Conservation (phyloP, 2,797 vertebrate genomes). For the Oryzias dopingdopingensis region DNA sequence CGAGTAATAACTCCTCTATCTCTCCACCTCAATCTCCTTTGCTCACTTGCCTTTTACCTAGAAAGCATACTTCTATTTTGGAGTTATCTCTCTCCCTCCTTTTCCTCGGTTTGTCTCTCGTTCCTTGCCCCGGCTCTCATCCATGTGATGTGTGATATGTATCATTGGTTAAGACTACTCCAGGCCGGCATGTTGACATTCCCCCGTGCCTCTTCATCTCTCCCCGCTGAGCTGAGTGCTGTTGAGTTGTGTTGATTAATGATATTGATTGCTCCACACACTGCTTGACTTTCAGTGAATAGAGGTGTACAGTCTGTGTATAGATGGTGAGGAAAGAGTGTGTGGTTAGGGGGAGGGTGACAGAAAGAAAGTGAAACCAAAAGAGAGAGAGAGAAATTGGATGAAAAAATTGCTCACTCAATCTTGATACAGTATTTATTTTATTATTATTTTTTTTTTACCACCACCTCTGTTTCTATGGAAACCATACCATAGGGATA, state of each 20-base stretch:
- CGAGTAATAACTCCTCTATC: conserved; percentile 76
- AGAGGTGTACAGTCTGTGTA: conserved; percentile 40
- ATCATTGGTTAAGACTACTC: conserved; percentile 79
- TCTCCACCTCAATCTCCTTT: conserved; percentile 55
- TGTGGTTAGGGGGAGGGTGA: conserved; percentile 24
- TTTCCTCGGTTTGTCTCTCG: conserved; percentile 57
- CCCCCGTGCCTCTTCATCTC: conserved; percentile 79
- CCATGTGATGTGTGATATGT: conserved; percentile 79
- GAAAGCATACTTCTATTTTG: conserved; percentile 59
- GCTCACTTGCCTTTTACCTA: conserved; percentile 54
- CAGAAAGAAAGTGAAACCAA: conserved; percentile 35
- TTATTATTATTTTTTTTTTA: conserved; percentile 36
- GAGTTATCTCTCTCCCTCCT: conserved; percentile 71
- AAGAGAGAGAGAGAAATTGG: conserved; percentile 51
- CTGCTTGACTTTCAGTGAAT: conserved; percentile 73
- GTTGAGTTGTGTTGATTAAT: conserved; percentile 81
- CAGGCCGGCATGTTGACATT: conserved; percentile 75
- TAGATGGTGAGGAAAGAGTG: conserved; percentile 20
- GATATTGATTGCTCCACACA: conserved; percentile 77
- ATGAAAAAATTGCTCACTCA: conserved; percentile 60
- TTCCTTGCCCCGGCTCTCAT: conserved; percentile 63
- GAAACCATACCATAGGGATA: conserved; percentile 71
- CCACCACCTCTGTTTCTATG: conserved; percentile 66
- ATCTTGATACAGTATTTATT: conserved; percentile 49
- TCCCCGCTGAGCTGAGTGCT: conserved; percentile 74